A percentile compares a stretch with the other conserved stretches of the same genome.
These are phyloP conservation scores for Cinclus mexicanus DNA, from an alignment of 2,113 vertebrate genomes.

Conservation along the genomic window DNA sequence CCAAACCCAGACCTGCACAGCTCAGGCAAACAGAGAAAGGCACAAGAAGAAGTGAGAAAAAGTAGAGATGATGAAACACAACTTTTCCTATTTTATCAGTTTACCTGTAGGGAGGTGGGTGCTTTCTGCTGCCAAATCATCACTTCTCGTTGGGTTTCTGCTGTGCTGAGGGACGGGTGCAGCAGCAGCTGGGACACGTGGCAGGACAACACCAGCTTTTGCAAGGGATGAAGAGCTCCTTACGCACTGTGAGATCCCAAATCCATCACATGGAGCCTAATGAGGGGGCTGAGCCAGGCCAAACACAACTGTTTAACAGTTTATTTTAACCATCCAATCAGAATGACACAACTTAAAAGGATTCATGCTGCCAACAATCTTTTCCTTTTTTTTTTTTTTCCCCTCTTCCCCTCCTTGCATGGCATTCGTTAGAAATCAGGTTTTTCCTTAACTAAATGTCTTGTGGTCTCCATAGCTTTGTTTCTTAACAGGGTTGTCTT, in stretches of 20 bases:
- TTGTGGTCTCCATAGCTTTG: slow-evolving; percentile 67
- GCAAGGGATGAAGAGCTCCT: slow-evolving; percentile 4
- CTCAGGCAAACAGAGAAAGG: not conserved
- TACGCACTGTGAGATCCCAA: slow-evolving; percentile 5
- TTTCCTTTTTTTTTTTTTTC: not conserved
- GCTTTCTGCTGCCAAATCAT: not conserved
- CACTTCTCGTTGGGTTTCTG: not conserved
- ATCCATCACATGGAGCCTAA: slow-evolving; percentile 44
- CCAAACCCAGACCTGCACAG: not conserved
- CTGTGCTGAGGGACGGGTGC: not conserved
- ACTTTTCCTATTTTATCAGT: not conserved
- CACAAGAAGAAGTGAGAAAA: not conserved
- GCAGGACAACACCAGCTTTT: not conserved
- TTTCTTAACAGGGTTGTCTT: slow-evolving; percentile 71
- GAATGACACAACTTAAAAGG: slow-evolving; percentile 25
- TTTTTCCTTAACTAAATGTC: slow-evolving; percentile 57
- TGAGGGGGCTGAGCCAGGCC: slow-evolving; percentile 47
- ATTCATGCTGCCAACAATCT: slow-evolving; percentile 30
- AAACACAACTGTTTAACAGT: slow-evolving; percentile 67
- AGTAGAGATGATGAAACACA: not conserved
- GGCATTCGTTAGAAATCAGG: slow-evolving; percentile 72
- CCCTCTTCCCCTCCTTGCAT: not conserved
- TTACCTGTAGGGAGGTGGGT: not conserved
- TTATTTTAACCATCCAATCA: slow-evolving; percentile 62
- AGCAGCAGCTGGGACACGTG: not conserved